Percentiles rank a stretch among this genome's conserved stretches.
These are phyloP conservation scores for Spinus pinus DNA, from an alignment of 2,797 vertebrate species.

Conservation along the genomic window DNA sequence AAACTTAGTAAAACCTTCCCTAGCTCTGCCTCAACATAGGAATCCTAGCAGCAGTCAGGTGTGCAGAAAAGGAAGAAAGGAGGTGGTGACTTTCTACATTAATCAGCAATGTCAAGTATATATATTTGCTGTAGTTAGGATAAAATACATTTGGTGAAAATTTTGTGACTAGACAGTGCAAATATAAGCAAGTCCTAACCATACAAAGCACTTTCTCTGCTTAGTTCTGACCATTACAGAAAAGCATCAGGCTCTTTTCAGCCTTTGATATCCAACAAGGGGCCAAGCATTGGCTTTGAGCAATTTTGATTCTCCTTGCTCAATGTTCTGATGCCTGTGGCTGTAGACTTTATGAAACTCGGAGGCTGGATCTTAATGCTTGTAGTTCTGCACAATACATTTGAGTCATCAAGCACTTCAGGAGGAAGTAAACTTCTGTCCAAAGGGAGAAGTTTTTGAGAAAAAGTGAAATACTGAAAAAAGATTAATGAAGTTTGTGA, in stretches of 20 bases:
- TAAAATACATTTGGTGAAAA: not conserved
- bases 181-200: not conserved
- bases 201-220: not conserved
- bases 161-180: not conserved
- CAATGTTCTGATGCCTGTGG: not conserved
- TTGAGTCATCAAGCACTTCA: not conserved
- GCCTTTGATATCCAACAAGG: not conserved
- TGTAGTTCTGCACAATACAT: not conserved
- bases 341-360: not conserved
- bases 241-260: not conserved
- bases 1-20: not conserved
- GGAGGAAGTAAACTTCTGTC: not conserved
- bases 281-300: not conserved
- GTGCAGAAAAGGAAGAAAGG: not conserved
- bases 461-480: not conserved
- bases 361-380: not conserved
- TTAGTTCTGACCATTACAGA: not conserved
- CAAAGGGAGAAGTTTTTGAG: not conserved
- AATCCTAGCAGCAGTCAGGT: not conserved
- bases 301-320: not conserved
- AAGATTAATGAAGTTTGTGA: not conserved
- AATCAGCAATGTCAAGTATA: fast-evolving
- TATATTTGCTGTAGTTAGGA: not conserved
- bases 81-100: not conserved
- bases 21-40: not conserved